Base-by-base conservation (phyloP, 2,888 invertebrate species). In the Patella pellucida region DNA sequence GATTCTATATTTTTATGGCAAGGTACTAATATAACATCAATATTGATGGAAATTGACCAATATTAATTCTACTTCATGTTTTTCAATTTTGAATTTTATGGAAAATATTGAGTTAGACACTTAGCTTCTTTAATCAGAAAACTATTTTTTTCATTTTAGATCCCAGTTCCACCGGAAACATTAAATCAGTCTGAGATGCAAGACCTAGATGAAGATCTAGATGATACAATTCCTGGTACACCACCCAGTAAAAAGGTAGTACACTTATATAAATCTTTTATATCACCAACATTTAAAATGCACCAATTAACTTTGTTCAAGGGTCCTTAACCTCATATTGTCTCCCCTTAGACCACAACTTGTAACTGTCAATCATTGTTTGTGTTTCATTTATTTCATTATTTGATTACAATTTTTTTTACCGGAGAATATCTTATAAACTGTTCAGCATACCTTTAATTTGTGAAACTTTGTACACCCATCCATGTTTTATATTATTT, bases 211-310 rank as follows among this genome's bases (percentile, higher is more conserved):
- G 79, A 80, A 15, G 78, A 84, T 70, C 86, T 86, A 52, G 90
- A 91, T 84, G 93, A 94, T 82, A 88, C 92, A 23, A 92, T 94
- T 69, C 93, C 93, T 62, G 92, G 91, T 52, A 94, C 94, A 7
- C 94, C 92, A 41, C 92, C 92, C 71, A 92, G 92, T 79, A 94
- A 93, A 88, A 92, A 90, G 85, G 92, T 94, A 0, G 77, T 72
- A 51, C 16, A 7, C 27, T 12, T 2, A 50, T 7, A 7, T 19
- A 15, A 52, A 41, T n/a, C 12, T 19, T 15, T 52, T 15, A 5
- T 19, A 52, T 51, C 50, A 27, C 9, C 15, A 19, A 19, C 19
- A 15, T 19, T 67, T 1, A 15, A 62, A 19, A 72, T 15, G 9
- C 23, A 23, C 56, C n/a, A n/a, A n/a, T n/a, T 31, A 31, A 31